These are phyloP conservation scores for Baronia brevicornis DNA, from an alignment of 2,888 invertebrate species.

Conservation along the genomic window DNA sequence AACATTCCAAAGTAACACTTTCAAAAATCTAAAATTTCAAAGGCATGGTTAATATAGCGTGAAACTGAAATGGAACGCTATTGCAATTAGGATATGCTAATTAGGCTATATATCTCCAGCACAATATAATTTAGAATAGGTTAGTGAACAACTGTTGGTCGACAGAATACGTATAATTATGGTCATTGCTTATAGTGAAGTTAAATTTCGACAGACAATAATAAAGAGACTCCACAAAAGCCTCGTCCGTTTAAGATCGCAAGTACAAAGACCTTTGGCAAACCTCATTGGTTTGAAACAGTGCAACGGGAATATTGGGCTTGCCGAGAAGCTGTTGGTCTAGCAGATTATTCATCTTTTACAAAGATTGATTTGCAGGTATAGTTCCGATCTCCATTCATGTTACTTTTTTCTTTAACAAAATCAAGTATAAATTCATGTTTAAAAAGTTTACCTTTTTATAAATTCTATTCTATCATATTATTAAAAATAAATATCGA, in stretches of 20 bases:
- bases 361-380: conserved; percentile 97
- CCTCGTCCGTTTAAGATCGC: conserved; percentile 79
- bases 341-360: conserved; percentile 98
- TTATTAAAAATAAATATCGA: too few relatives aligned
- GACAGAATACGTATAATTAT: too few relatives aligned
- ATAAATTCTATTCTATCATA: background rate
- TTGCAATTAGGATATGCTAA: too few relatives aligned
- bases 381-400: conserved; percentile 20
- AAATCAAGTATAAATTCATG: background rate
- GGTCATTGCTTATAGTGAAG: too few relatives aligned
- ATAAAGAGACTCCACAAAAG: conserved; percentile 27
- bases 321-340: conserved; percentile 92
- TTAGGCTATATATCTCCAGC: too few relatives aligned
- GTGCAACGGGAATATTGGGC: conserved; percentile 94
- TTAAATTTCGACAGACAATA: conserved; percentile 48
- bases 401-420: background rate
- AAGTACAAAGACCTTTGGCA: conserved; percentile 89
- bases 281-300: conserved; percentile 94
- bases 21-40: too few relatives aligned
- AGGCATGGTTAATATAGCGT: too few relatives aligned
- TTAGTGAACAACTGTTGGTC: too few relatives aligned
- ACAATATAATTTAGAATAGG: too few relatives aligned
- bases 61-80: too few relatives aligned
- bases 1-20: too few relatives aligned
- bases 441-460: background rate